Percentiles rank a stretch among this genome's conserved stretches.
phyloP scores from a whole-genome alignment of 2,797 vertebrate species.

The Liasis olivaceus region DNA sequence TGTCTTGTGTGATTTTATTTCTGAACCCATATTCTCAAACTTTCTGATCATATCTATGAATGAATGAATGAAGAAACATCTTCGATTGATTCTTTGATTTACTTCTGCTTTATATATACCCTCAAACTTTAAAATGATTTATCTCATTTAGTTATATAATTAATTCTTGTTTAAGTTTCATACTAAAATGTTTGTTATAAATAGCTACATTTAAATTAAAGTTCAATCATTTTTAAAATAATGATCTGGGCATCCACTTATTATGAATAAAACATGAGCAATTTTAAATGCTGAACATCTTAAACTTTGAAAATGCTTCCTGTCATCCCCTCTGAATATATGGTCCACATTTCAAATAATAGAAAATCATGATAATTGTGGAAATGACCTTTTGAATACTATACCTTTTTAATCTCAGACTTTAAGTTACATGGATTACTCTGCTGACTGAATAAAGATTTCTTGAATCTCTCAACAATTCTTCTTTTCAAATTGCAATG shows the following conservation, averaged over 20 bases:
- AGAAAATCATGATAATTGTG: background rate
- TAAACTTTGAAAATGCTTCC: background rate
- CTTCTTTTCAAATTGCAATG: conserved; percentile 81
- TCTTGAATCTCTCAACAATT: conserved; percentile 86
- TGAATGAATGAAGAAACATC: no score
- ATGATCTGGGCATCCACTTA: background rate
- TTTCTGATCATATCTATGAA: background rate
- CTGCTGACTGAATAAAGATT: conserved; percentile 85
- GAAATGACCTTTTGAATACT: background rate
- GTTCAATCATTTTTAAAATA: background rate
- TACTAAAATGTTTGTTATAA: background rate
- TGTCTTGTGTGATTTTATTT: background rate
- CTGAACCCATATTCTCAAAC: background rate
- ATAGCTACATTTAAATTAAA: conserved; percentile 16
- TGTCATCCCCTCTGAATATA: background rate
- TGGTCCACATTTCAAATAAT: conserved; percentile 4
- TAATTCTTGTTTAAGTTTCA: conserved; percentile 21
- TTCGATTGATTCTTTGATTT: background rate
- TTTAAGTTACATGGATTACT: conserved; percentile 85
- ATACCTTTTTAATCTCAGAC: conserved; percentile 87
- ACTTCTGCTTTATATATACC: background rate
- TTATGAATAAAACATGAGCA: background rate
- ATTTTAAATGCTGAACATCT: background rate
- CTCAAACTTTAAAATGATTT: background rate
- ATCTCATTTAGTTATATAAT: background rate